Base-by-base conservation (phyloP, 2,888 invertebrate genomes). In the Phorcus lineatus region DNA sequence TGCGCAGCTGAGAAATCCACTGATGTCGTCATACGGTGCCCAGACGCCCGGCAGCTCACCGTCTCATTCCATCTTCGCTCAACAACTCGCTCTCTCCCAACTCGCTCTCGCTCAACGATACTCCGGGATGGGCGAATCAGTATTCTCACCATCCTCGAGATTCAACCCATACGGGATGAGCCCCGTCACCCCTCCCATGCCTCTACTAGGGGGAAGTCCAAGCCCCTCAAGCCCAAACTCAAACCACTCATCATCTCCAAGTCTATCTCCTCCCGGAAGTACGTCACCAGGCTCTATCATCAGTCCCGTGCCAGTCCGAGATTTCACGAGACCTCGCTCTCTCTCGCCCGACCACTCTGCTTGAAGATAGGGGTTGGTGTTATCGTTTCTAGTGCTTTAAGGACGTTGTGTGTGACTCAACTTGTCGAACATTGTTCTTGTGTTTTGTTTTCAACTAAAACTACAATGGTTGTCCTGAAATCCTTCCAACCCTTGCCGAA, bases 211-310 rank as follows among this genome's bases (percentile, higher is more conserved):
- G 17, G 67, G 67, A 1, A 52, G 67, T 53, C 53, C 70, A 13
- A 78, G 67, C 31, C 78, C 78, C 1, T 62, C 47, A n/a, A 78
- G 78, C 70, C 78, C 78, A 11, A 52, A 70, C 54, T 78, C 78
- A 17, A 66, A 28, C 36, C 54, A 52, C 24, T 67, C 78, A n/a
- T 78, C 78, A 24, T 78, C 78, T n/a, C 78, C 78, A 17, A 78
- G 78, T 54, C 52, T 78, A n/a, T 78, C 78, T 31, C 78, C 78
- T 7, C 22, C 52, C 52, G 74, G 52, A 40, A 78, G 70, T 31
- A 78, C 67, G n/a, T 70, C 78, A 53, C 78, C 78, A 22, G 70
- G 53, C 31, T 47, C 24, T 2, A 70, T 78, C 70, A 70, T 78
- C 53, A 78, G 78, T 52, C 78, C 78, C 9, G 36, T 78, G 22